These are phyloP conservation scores for Channa maculata DNA, from an alignment of 2,113 vertebrate genomes.

Conservation along the genomic window DNA sequence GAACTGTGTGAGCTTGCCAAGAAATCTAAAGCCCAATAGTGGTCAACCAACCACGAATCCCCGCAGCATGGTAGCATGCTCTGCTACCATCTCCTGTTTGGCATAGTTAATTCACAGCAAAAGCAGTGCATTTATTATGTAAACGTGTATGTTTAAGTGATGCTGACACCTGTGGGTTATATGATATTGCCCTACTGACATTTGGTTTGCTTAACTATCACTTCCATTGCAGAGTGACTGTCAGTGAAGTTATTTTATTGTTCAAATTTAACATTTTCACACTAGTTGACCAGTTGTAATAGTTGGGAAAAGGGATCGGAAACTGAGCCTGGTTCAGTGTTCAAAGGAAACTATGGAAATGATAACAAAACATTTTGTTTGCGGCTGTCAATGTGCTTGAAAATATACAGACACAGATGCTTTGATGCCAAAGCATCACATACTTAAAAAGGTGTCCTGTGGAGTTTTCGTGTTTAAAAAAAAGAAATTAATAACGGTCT, in stretches of 20 bases:
- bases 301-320: background rate
- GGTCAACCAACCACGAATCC: no score
- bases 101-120: background rate
- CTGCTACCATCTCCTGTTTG: background rate
- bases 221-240: background rate
- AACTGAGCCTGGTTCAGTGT: background rate
- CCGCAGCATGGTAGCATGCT: background rate
- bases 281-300: background rate
- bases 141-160: background rate
- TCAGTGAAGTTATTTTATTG: no score
- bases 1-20: background rate
- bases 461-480: background rate
- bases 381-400: background rate
- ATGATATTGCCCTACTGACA: background rate
- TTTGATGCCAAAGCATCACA: background rate
- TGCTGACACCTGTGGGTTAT: background rate
- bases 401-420: background rate
- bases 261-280: background rate
- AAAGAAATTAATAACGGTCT: no score
- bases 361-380: background rate
- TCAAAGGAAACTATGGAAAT: background rate
- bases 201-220: background rate
- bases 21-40: no score
- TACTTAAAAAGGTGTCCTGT: conserved; percentile 2
- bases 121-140: background rate